Conservation (phyloP, 2,797 vertebrate genomes). For the Propithecus deckenii region DNA sequence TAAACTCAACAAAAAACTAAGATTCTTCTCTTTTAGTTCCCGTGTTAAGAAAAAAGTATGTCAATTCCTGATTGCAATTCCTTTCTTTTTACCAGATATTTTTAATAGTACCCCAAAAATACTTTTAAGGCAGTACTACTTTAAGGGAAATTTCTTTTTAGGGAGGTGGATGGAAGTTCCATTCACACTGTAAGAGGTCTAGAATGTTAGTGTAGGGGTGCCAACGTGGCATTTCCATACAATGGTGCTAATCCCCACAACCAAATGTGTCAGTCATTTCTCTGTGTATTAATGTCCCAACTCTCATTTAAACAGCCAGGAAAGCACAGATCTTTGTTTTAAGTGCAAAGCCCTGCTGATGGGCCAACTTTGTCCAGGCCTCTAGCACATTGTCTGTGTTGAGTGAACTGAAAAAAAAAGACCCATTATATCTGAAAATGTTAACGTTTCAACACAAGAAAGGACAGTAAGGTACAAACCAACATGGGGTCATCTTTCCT, state of each 20-base stretch:
- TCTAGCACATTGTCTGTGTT: constrained; percentile 73
- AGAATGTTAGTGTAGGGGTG: background rate
- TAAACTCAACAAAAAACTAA: background rate
- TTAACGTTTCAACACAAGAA: constrained; percentile 77
- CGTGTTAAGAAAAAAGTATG: background rate
- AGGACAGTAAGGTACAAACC: constrained; percentile 59
- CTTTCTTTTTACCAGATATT: background rate
- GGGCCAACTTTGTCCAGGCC: constrained; percentile 58
- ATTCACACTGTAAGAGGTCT: background rate
- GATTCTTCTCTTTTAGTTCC: background rate
- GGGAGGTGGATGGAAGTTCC: background rate
- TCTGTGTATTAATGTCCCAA: constrained; percentile 54
- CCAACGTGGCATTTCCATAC: constrained; percentile 40
- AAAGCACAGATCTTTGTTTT: constrained; percentile 78
- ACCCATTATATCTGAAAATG: constrained; percentile 76
- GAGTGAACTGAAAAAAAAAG: constrained; percentile 79
- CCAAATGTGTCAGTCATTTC: constrained; percentile 80
- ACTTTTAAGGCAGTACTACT: background rate
- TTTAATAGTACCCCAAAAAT: background rate
- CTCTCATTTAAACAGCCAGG: constrained; percentile 75
- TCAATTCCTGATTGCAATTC: background rate
- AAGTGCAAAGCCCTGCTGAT: constrained; percentile 73
- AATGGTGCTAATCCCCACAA: constrained; percentile 75
- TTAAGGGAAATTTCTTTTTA: background rate
- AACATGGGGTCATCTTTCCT: constrained; percentile 63